Conservation (phyloP, 2,888 invertebrate genomes). For the Calliphora vomitoria region DNA sequence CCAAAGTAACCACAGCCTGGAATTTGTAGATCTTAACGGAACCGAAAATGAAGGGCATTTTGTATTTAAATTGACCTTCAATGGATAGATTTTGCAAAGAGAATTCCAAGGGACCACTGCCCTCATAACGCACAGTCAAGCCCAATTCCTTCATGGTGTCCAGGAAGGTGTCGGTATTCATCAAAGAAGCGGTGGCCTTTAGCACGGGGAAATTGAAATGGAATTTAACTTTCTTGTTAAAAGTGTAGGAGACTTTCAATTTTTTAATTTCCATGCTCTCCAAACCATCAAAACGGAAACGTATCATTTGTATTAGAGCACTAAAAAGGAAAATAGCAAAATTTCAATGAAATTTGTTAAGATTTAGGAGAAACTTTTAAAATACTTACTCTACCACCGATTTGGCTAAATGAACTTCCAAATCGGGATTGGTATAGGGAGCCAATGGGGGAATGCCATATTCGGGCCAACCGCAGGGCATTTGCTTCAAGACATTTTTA, state of each 20-base stretch:
- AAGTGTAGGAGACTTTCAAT: constrained; percentile 79
- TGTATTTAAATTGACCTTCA: constrained; percentile 81
- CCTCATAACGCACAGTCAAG: constrained; percentile 79
- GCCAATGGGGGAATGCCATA: constrained; percentile 81
- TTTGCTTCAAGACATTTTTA: constrained; percentile 76
- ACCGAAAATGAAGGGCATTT: constrained; percentile 80
- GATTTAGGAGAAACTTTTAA: background rate
- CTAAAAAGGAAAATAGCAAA: constrained; percentile 65
- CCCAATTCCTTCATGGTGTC: constrained; percentile 78
- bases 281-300: constrained; percentile 82
- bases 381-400: constrained; percentile 79
- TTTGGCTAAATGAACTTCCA: constrained; percentile 77
- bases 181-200: constrained; percentile 76
- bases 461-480: constrained; percentile 82
- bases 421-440: constrained; percentile 81
- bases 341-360: background rate
- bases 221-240: constrained; percentile 80
- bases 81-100: constrained; percentile 78
- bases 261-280: constrained; percentile 79
- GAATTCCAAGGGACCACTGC: constrained; percentile 79
- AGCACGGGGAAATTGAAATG: constrained; percentile 78
- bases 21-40: constrained; percentile 82
- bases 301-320: constrained; percentile 77
- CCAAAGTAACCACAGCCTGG: constrained; percentile 77
- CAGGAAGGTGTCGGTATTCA: constrained; percentile 78